These are phyloP conservation scores for Volucella bombylans DNA, from an alignment of 2,888 invertebrate genomes.

Conservation along the genomic window DNA sequence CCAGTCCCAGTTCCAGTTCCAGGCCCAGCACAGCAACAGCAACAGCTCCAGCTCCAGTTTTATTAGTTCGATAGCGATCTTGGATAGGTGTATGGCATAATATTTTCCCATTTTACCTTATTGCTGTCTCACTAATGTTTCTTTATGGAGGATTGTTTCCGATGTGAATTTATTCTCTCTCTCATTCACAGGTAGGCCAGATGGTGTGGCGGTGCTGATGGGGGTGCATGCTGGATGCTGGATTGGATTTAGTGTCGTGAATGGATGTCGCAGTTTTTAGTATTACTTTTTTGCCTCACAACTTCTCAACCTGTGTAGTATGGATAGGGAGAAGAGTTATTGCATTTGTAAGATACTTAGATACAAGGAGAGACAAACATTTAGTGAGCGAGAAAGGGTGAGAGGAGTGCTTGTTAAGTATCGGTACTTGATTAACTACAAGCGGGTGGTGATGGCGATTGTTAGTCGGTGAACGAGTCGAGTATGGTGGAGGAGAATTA, in stretches of 20 bases:
- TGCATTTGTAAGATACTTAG: slow-evolving; percentile 69
- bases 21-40: slow-evolving; percentile 14
- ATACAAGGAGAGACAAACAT: slow-evolving; percentile 39
- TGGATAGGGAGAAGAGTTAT: slow-evolving; percentile 66
- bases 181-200: neutral
- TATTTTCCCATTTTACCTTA: slow-evolving; percentile 77
- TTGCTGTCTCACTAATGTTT: slow-evolving; percentile 77
- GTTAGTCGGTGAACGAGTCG: slow-evolving; percentile 28
- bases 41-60: slow-evolving; percentile 69
- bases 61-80: slow-evolving; percentile 76
- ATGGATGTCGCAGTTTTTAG: slow-evolving; percentile 56
- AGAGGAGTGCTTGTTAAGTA: slow-evolving; percentile 34
- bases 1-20: neutral
- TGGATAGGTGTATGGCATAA: slow-evolving; percentile 75
- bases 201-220: neutral
- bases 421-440: slow-evolving; percentile 68
- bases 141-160: slow-evolving; percentile 77
- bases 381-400: neutral
- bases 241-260: slow-evolving; percentile 57
- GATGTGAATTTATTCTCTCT: slow-evolving; percentile 75
- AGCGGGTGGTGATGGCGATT: slow-evolving; percentile 39
- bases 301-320: slow-evolving; percentile 36
- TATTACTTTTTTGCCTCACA: slow-evolving; percentile 34
- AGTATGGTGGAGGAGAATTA: slow-evolving; percentile 53
- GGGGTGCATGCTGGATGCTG: slow-evolving; percentile 15